Evolutionary conservation across 2,888 invertebrate genomes (phyloP).

Genomic region (Caenorhabditis sp.): DNA sequence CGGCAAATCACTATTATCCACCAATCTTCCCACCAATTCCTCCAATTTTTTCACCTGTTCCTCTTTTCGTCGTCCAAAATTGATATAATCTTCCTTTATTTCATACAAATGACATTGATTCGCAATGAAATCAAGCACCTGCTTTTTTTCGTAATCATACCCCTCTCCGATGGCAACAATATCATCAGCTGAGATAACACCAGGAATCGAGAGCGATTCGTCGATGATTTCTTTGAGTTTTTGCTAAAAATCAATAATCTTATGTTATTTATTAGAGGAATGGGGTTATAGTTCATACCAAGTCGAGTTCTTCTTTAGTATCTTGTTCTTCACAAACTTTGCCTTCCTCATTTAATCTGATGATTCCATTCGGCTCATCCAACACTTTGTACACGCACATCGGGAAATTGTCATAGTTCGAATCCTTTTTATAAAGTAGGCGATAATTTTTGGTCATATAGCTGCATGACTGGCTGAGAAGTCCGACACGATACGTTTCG

Average conservation of each 20-base stretch:
- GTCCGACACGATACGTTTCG: background rate
- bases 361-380: too few relatives aligned
- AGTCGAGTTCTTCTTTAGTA: background rate
- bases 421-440: background rate
- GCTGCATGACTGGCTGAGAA: background rate
- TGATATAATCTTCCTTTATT: background rate
- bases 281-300: too few relatives aligned
- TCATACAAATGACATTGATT: background rate
- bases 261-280: too few relatives aligned
- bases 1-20: background rate
- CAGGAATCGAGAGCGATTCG: background rate
- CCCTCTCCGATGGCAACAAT: background rate
- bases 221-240: background rate
- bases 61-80: background rate
- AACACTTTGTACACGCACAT: background rate
- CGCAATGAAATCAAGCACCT: background rate
- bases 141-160: background rate
- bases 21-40: background rate
- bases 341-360: too few relatives aligned
- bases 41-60: background rate
- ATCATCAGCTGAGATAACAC: background rate
- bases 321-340: background rate
- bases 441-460: background rate
- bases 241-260: too few relatives aligned
- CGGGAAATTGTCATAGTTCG: background rate